Evolutionary conservation across 2,113 vertebrate species (phyloP).

Genomic region (Cathartes aura): DNA sequence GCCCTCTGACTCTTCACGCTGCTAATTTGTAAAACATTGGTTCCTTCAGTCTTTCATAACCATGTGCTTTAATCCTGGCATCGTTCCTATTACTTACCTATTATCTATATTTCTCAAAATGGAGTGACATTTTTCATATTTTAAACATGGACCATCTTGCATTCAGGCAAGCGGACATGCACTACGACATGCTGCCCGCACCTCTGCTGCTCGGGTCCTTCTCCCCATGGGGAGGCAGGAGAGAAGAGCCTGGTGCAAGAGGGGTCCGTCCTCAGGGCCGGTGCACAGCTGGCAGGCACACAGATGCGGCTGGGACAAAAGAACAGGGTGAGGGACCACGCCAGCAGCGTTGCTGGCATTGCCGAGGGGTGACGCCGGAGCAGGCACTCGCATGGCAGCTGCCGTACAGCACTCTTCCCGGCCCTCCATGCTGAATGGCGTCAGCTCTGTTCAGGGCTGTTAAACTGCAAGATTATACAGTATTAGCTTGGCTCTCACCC

Average conservation of each 20-base stretch:
- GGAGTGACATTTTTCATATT: neutral
- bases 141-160: neutral
- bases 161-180: rapidly evolving
- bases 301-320: neutral
- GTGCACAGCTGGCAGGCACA: neutral
- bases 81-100: neutral
- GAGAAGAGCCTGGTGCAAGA: neutral
- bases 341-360: neutral
- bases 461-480: neutral
- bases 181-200: rapidly evolving
- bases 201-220: neutral
- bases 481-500: neutral
- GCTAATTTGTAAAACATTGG: conserved; percentile 26
- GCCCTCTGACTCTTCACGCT: conserved; percentile 31
- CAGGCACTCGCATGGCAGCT: neutral
- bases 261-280: rapidly evolving
- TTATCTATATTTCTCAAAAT: neutral
- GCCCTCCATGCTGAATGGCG: neutral
- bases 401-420: rapidly evolving
- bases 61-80: neutral
- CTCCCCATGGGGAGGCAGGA: neutral
- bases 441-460: neutral
- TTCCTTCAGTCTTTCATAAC: conserved; percentile 26
- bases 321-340: neutral
- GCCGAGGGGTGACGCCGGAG: neutral